These are phyloP conservation scores for Prinia subflava DNA, from an alignment of 2,113 vertebrate species.

Conservation along the genomic window DNA sequence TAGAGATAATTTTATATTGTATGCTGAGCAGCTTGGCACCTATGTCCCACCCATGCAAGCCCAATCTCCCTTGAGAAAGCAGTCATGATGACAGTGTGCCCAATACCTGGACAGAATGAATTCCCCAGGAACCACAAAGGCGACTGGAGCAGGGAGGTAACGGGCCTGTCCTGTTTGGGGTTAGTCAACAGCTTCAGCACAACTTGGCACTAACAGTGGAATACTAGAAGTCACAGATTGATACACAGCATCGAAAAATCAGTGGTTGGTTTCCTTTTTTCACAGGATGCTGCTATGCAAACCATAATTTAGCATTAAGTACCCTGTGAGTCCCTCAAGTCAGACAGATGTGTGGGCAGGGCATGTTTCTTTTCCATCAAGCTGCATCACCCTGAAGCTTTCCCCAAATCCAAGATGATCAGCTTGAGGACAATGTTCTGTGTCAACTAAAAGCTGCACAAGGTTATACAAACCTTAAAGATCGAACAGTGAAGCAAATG, in stretches of 20 bases:
- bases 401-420: background rate
- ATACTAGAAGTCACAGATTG: background rate
- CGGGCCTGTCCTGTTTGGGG: background rate
- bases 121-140: background rate
- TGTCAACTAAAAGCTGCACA: background rate
- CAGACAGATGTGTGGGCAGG: background rate
- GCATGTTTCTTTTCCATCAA: background rate
- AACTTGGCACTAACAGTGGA: too few species aligned
- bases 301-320: background rate
- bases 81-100: rapidly evolving
- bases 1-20: background rate
- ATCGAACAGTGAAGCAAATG: background rate
- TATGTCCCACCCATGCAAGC: background rate
- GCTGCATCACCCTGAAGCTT: background rate
- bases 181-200: background rate
- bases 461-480: background rate
- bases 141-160: rapidly evolving
- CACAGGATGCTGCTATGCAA: background rate
- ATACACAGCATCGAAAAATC: background rate
- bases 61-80: background rate
- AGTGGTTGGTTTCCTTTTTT: background rate
- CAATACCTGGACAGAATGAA: background rate
- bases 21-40: background rate
- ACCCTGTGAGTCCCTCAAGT: background rate
- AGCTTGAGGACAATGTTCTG: background rate